These are phyloP conservation scores for Cisticola juncidis DNA, from an alignment of 2,113 vertebrate genomes.

Conservation along the genomic window DNA sequence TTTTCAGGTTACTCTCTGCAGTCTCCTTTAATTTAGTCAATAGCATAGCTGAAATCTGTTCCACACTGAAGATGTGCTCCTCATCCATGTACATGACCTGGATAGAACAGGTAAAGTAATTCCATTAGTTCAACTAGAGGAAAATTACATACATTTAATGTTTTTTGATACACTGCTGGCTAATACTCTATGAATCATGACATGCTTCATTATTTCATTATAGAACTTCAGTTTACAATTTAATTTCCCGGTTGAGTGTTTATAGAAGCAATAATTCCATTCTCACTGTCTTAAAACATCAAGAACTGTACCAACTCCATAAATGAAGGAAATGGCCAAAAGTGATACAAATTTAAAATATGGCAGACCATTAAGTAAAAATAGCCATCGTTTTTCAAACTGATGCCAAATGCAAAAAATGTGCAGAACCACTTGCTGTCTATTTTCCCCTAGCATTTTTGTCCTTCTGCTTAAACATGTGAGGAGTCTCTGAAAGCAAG, in stretches of 20 bases:
- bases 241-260: neutral
- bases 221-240: neutral
- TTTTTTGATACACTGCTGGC: neutral
- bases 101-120: neutral
- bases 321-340: neutral
- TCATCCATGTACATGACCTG: conserved; percentile 85
- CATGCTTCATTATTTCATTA: neutral
- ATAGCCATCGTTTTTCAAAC: neutral
- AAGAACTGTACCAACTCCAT: neutral
- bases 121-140: neutral
- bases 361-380: neutral
- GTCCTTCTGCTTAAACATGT: neutral
- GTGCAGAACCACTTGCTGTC: neutral
- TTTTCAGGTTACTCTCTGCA: conserved; percentile 81
- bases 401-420: neutral
- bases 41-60: conserved; percentile 83
- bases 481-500: neutral
- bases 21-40: conserved; percentile 84
- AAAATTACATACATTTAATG: neutral
- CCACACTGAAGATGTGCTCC: conserved; percentile 79
- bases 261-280: neutral
- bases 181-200: neutral
- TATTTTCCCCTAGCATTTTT: neutral
- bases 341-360: neutral
- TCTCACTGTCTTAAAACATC: neutral